Conservation (phyloP, 2,888 invertebrate species). For the Pachymerium ferrugineum region DNA sequence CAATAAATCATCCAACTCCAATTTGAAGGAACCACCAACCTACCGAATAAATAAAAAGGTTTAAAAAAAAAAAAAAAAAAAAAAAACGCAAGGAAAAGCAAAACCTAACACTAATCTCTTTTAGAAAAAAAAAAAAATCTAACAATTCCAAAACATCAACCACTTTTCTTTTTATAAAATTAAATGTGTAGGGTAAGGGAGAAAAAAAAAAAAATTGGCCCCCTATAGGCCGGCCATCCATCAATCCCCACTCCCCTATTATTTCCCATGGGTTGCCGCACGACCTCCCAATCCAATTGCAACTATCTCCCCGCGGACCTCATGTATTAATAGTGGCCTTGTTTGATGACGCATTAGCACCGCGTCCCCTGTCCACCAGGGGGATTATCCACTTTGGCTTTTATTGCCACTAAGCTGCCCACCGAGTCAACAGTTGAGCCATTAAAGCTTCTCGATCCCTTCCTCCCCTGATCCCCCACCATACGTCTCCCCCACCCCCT, state of each 20-base stretch:
- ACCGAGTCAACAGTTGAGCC: constrained; percentile 25
- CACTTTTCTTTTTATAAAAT: background rate
- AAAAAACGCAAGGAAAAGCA: background rate
- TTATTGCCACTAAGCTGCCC: constrained; percentile 23
- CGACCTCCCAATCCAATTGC: constrained; percentile 8
- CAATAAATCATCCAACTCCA: constrained; percentile 21
- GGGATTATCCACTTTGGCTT: constrained; percentile 30
- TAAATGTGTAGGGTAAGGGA: no score
- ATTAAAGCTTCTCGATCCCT: background rate
- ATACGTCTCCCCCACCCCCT: background rate
- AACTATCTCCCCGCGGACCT: background rate
- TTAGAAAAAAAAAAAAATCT: background rate
- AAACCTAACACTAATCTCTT: no score
- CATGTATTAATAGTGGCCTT: constrained; percentile 20
- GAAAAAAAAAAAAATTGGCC: background rate
- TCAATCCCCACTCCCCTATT: background rate
- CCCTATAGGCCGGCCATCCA: background rate
- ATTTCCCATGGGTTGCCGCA: background rate
- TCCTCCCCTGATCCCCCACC: background rate
- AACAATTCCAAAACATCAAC: background rate
- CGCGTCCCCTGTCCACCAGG: constrained; percentile 16
- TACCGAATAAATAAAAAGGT: background rate
- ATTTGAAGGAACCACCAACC: background rate
- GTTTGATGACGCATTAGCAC: constrained; percentile 27
- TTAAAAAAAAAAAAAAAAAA: background rate